phyloP scores from a whole-genome alignment of 2,888 invertebrate species.

The Dermolepida albohirtum region DNA sequence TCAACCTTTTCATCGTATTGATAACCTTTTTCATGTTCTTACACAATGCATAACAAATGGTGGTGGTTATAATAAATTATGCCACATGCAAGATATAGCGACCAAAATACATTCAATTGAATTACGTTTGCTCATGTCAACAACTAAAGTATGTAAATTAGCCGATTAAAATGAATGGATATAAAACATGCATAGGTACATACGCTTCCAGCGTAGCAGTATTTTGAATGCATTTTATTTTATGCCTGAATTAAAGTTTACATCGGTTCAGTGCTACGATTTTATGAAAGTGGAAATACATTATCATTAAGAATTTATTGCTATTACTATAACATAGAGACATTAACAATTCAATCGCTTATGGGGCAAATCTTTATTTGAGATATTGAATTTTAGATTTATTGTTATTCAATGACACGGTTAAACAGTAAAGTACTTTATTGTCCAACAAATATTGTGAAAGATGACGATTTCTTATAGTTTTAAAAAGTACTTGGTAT shows the following conservation, averaged over 20 bases:
- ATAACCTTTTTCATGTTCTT: conserved; percentile 26
- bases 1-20: conserved; percentile 1
- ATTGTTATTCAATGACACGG: background rate
- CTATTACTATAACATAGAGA: background rate
- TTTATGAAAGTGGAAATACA: conserved; percentile 14
- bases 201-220: background rate
- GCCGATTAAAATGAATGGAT: conserved; percentile 24
- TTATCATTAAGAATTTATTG: conserved; percentile 12
- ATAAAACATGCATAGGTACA: conserved; percentile 16
- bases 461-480: too few relatives aligned
- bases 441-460: too few relatives aligned
- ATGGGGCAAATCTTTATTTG: background rate
- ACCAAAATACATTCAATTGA: conserved; percentile 19
- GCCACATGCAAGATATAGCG: conserved; percentile 6
- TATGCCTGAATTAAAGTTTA: conserved; percentile 19
- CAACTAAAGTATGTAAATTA: conserved; percentile 27
- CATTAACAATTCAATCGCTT: conserved; percentile 3
- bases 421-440: too few relatives aligned
- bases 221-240: conserved; percentile 3
- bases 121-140: conserved; percentile 23
- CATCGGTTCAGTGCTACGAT: background rate
- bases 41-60: conserved; percentile 16
- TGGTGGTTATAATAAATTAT: conserved; percentile 16
- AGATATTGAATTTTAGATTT: conserved; percentile 3
- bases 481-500: too few relatives aligned